Evolutionary conservation across 2,888 invertebrate genomes (phyloP), one percentile per base, ranked within the genome.

Genomic region (Zaprionus obscuricornis): DNA sequence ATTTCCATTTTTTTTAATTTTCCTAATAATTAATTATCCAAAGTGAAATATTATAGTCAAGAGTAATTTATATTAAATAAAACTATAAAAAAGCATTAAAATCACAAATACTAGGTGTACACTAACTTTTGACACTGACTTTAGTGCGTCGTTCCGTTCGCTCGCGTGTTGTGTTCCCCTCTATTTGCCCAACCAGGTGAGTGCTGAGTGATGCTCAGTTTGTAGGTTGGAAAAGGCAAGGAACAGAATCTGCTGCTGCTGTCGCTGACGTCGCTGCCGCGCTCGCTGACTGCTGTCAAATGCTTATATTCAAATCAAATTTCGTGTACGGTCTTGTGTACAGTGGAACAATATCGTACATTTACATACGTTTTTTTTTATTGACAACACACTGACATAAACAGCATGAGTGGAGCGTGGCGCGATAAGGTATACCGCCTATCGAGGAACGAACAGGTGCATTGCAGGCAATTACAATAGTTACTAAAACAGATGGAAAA

Each of bases 171-270:
- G 22, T 5, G 5, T 22, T 22, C 5, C 40, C 55, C 52, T 59
- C 74, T 59, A 74, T 70, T 70, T 69, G 54, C 70, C 74, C 74
- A 3, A 42, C 79, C 85, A 85, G 85, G 79, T 78, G 85, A 82
- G 77, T 72, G 33, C 37, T 58, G 84, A 76, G 83, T 82, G 79
- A 85, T 78, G 78, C 83, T 82, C 65, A 60, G 43, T 63, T 66
- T 58, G 59, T 76, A 57, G 74, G 74, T 70, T 66, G 52, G 62
- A 74, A 74, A 66, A 74, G 64, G 82, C 60, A 74, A 67, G 68
- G 27, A 60, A 68, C 63, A 68, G 46, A 60, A 47, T 26, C 56
- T 63, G 42, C 45, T 51, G 63, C 29, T 20, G n/a, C 34, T 33
- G 27, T 17, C 56, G 63, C 49, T 52, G 49, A 17, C 22, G 13